Base-by-base conservation (phyloP, 53 echinoderm and acorn worm genomes). In the Arbacia lixula region DNA sequence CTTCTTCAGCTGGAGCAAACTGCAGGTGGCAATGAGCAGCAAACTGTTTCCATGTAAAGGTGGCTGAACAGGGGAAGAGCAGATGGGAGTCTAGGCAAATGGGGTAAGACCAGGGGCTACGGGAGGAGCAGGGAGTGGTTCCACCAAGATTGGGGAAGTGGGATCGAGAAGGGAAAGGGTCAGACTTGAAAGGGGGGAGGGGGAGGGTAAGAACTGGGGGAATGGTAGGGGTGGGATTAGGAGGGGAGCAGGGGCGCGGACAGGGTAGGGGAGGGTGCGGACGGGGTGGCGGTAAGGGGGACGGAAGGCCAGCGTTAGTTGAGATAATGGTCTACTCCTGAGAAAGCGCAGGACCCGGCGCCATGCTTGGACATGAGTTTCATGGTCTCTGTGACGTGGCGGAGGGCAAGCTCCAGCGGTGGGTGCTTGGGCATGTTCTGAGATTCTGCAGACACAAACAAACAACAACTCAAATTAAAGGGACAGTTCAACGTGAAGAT, bases 351-450 rank as follows among this genome's bases (percentile, higher is more conserved):
- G 37, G 99, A 95, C 50, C 99, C 99, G 16, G 92, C 91, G 69
- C 99, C 99, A 27, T 90, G 84, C 66, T 99, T 99, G 88, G 99
- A 94, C 99, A 99, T 99, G 61, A 99, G 94, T 83, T 95, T 90
- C 81, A 88, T 88, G 55, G 94, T 94, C 85, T 99, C 92, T 74
- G 88, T 90, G 53, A 92, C 94, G 43, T 99, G 99, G 19, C 99
- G 84, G 28, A 99, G 87, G 80, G 99, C 99, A 62, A 95, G 84
- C 79, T 99, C 99, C 51, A 99, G 83, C 5, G 94, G 99, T 53
- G 99, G 99, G 53, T 94, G 92, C 77, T 94, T 93, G 33, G 98
- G 92, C 93, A 97, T 93, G 67, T 94, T 94, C 80, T 94, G 98
- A 24, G 90, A 92, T 84, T 97, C 98, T 97, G 92, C 9, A 41